A percentile compares a stretch with the other conserved stretches of the same genome.
Evolutionary conservation across 2,113 vertebrate species (phyloP).

Genomic region (Scomber japonicus): DNA sequence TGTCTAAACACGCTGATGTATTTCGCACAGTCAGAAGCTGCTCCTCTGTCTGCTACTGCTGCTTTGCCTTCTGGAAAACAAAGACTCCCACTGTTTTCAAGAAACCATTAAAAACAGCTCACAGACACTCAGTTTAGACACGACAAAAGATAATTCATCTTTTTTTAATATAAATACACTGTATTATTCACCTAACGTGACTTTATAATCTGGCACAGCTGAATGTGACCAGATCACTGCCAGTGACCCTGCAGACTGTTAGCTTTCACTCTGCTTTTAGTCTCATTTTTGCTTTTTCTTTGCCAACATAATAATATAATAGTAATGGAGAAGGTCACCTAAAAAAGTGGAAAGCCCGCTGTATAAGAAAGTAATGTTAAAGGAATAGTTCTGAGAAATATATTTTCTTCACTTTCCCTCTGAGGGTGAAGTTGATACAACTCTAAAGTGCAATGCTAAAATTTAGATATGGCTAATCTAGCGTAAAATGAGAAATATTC

Average conservation of each 20-base stretch:
- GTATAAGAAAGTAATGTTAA: neutral
- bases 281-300: no score
- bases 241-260: neutral
- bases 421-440: no score
- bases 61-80: conserved; percentile 57
- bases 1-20: conserved; percentile 44
- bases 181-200: neutral
- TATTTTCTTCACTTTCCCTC: no score
- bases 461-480: no score
- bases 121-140: conserved; percentile 24
- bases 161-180: neutral
- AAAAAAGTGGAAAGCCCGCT: neutral
- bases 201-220: conserved; percentile 4
- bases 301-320: neutral
- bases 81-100: conserved; percentile 43
- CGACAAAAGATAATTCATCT: conserved; percentile 15
- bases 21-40: conserved; percentile 38
- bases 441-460: no score
- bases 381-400: no score
- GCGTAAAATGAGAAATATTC: no score
- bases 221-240: neutral
- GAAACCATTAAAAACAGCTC: conserved; percentile 43
- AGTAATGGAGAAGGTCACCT: neutral
- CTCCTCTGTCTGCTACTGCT: conserved; percentile 10
- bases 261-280: neutral